Base-by-base conservation (phyloP, 2,113 vertebrate genomes). In the Pipa parva region DNA sequence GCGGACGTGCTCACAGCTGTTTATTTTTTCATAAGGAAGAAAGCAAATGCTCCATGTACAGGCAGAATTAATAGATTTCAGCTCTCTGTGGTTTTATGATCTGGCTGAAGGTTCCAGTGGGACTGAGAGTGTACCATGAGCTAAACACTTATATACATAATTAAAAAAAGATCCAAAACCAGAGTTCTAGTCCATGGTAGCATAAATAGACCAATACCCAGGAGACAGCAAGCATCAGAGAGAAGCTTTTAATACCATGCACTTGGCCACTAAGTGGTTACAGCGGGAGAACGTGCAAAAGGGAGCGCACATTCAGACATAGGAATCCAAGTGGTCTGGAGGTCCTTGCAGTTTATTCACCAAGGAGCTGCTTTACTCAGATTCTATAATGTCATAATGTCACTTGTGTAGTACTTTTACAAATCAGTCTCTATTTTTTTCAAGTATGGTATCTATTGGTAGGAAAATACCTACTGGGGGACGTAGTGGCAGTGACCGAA, bases 21-120 rank as follows among this genome's bases (percentile, higher is more conserved):
- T 68, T 68, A 20, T 73, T 22, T 57, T 54, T 52, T 37, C 28
- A 24, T 33, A 33, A 58, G 24, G 46, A 21, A n/a, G 21, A 17
- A 8, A 12, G n/a, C 10, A 36, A 18, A 7, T 18, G 61, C 39
- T 42, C n/a, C 17, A 5, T 5, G n/a, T n/a, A 50, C 61, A 63
- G 48, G 20, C 46, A 4, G n/a, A 22, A 48, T 20, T 45, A 13
- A 46, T 28, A 28, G 2, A 7, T 24, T 25, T 25, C 28, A 60
- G 48, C 11, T 3, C 7, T 21, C 64, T 49, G 64, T 15, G 7
- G 20, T 22, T 59, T 50, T 37, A 4, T 15, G 22, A 17, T 36
- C 15, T 50, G 8, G 24, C 1, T 25, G 10, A 49, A 29, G 42
- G 33, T 33, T 17, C 46, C 7, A 24, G 10, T 7, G 18, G 33